Evolutionary conservation across 35 echinoderm and acorn worm species (phyloP), one percentile per base, ranked within the genome.

Genomic region (Apostichopus japonicus): DNA sequence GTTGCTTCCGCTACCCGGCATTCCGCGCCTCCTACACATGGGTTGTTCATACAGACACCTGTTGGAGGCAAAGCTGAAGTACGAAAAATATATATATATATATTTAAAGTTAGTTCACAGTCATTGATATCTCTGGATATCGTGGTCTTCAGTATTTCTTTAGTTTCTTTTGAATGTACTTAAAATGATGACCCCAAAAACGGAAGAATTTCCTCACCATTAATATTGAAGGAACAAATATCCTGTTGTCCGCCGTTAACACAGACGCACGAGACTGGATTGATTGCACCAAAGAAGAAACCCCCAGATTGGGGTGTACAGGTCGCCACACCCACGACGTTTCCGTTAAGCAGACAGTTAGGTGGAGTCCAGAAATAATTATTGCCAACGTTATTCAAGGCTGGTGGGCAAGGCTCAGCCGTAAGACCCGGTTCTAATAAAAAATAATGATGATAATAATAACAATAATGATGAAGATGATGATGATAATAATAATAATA

Each of bases 351-450:
- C 33, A 56, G 33, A n/a, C 79, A 82, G 79, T 6, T 54, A 24
- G 79, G 79, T 9, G 79, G 8, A 56, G 8, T 82, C 79, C 79
- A 82, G 79, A 82, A 54, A 23, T 54, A 82, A 8, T 22, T 82
- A 23, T 33, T 44, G 8, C 79, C 79, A 56, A 33, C 4, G 79
- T 82, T 82, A 19, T 82, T 82, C 4, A 44, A 4, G 79, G 8
- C 10, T 19, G 79, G 79, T 44, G 79, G 79, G 24, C 79, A 82
- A 11, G 27, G 21, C 15, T 56, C 16, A 19, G 19, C n/a, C 14
- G 54, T 56, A 44, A 78, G 77, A 78, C 7, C 21, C 8, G 8
- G n/a, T n/a, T n/a, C n/a, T n/a, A n/a, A n/a, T n/a, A n/a, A n/a
- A n/a, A n/a, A n/a, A n/a, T n/a, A n/a, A n/a, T n/a, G n/a, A n/a